These are phyloP conservation scores for Patella vulgata DNA, from an alignment of 1,140 invertebrate genomes.

Conservation along the genomic window DNA sequence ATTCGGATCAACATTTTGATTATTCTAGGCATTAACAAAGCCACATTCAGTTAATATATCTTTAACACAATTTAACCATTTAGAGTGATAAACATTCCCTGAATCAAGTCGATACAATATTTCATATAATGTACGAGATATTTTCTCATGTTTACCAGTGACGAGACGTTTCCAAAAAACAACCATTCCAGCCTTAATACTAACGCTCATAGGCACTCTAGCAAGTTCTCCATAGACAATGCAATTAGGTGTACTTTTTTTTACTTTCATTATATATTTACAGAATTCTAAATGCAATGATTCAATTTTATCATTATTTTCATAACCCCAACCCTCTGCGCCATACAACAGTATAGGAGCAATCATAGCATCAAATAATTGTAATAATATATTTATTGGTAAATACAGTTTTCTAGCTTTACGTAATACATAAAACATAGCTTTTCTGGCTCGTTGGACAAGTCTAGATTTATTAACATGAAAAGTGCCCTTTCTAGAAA, in stretches of 20 bases:
- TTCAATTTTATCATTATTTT: conserved; percentile 16
- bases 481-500: conserved; percentile 22
- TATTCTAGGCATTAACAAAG: conserved; percentile 8
- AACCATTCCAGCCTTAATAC: background rate
- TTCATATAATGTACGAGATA: conserved; percentile 1
- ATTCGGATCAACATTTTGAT: conserved; percentile 1
- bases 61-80: conserved; percentile 6
- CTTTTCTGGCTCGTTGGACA: conserved; percentile 10
- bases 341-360: conserved; percentile 14
- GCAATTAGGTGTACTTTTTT: conserved; percentile 11
- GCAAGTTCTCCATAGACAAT: conserved; percentile 17
- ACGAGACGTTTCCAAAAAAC: conserved; percentile 6
- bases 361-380: conserved; percentile 26
- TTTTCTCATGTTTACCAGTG: conserved; percentile 4
- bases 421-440: conserved; percentile 13
- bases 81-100: background rate
- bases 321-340: conserved; percentile 22
- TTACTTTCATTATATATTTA: conserved; percentile 11
- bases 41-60: conserved; percentile 10
- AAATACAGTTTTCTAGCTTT: conserved; percentile 10
- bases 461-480: background rate
- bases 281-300: conserved; percentile 11
- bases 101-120: background rate
- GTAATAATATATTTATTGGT: conserved; percentile 11
- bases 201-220: conserved; percentile 1